phyloP scores from a whole-genome alignment of 35 echinoderm and acorn worm species.

The Nesometra sesokonis region DNA sequence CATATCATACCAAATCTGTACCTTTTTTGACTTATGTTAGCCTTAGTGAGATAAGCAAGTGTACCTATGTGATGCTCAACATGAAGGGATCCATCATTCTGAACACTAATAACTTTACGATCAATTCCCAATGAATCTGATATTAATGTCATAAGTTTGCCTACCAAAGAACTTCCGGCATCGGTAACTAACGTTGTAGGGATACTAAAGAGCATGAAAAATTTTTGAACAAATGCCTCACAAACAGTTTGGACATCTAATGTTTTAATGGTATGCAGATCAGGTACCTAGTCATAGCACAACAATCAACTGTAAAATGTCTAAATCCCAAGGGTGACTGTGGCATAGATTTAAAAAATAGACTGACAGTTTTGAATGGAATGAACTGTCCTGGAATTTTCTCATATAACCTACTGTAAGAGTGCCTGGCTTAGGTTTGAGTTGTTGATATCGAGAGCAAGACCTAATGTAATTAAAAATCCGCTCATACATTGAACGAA shows the following conservation, averaged over 20 bases:
- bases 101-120: slow-evolving; percentile 19
- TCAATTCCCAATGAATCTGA: slow-evolving; percentile 16
- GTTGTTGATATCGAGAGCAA: too few species aligned
- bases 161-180: slow-evolving; percentile 22
- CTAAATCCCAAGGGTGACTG: neutral
- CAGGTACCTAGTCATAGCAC: slow-evolving; percentile 13
- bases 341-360: slow-evolving; percentile 3
- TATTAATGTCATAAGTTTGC: slow-evolving; percentile 19
- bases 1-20: too few species aligned
- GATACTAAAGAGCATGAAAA: slow-evolving; percentile 32
- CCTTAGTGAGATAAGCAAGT: slow-evolving; percentile 24
- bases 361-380: neutral
- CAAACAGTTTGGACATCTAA: slow-evolving; percentile 24
- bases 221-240: slow-evolving; percentile 43
- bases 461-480: too few species aligned
- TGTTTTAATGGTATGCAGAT: slow-evolving; percentile 25
- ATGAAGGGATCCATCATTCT: slow-evolving; percentile 17
- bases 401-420: too few species aligned
- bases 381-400: too few species aligned
- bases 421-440: too few species aligned
- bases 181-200: slow-evolving; percentile 29
- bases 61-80: slow-evolving; percentile 35
- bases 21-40: too few species aligned
- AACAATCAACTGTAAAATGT: neutral
- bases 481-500: too few species aligned